Base-by-base conservation (phyloP, 1,140 invertebrate genomes). In the Procambarus virginalis region DNA sequence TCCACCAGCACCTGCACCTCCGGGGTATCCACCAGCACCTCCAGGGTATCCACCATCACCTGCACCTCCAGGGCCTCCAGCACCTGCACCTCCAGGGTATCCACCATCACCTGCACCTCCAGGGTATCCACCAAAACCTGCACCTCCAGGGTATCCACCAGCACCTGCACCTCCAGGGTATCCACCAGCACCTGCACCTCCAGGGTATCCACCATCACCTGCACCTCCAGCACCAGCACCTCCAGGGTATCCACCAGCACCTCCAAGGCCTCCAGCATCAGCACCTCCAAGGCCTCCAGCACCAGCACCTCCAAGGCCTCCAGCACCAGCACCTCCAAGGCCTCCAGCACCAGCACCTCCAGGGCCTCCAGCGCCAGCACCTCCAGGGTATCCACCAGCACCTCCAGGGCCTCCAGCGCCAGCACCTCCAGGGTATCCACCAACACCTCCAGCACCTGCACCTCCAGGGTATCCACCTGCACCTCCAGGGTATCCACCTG, bases 351-450 rank as follows among this genome's bases (percentile, higher is more conserved):
- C 83, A 4, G 83, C 17, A 4, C 51, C 70, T 84, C 84, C 84
- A 48, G 76, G 76, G 5, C 22, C 46, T 68, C 77, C 85, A 68
- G 85, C 5, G 0, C 68, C n/a, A 22, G 2, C 68, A 70, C 46
- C 46, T 0, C 0, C 17, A n/a, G 58, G 75, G 2, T 60, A 9
- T 0, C 60, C 68, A 9, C 84, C 64, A 48, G 77, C 2, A 17
- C 80, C 48, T 60, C 87, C 87, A 76, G 68, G 68, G 49, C 34
- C 45, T 17, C 85, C 85, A 20, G 76, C 58, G 4, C 22, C n/a
- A 6, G 14, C 78, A 49, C 78, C 86, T 1, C 60, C 68, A 20
- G 68, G 4, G 6, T 10, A 5, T 70, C 68, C 68, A 22, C 48
- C 49, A 64, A 73, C 73, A 48, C 87, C 87, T 0, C 12, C 46